Evolutionary conservation across 2,797 vertebrate species (phyloP), one percentile per base, ranked within the genome.

Genomic region (Menidia menidia): DNA sequence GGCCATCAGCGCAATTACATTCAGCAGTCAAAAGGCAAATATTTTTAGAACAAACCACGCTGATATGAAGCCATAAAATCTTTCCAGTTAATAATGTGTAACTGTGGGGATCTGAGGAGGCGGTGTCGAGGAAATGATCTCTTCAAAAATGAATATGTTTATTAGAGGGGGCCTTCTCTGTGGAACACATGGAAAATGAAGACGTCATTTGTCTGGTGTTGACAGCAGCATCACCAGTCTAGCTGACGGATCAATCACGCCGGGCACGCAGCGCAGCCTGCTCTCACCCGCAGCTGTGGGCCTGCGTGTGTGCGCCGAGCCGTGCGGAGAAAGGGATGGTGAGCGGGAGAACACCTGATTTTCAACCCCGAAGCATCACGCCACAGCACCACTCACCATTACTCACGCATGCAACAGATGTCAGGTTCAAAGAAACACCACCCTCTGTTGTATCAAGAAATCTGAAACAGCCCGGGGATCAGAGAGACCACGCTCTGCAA

Each of bases 321-420:
- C 66, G n/a, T n/a, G 35, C 16, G 1, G 41, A 39, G 61, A 79
- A 68, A 88, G 90, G 13, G 61, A 1, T 45, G 62, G 31, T 43
- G 31, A 68, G 66, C 54, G 8, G 15, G 61, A 14, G 59, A 74
- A 83, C 88, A 90, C 90, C 88, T 90, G 90, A 88, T 80, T 64
- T 71, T 73, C 50, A 71, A 78, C 85, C 69, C 51, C 80, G 77
- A n/a, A 42, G 57, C 73, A 83, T 74, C 75, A 54, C 25, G 25
- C 68, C 74, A 54, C 64, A 50, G 52, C 66, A 56, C 62, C 59
- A 35, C 79, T 71, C 83, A 33, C 53, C 52, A 64, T 92, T 87
- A 92, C 86, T 91, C 89, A 93, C 61, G 55, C 68, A 68, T 44
- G 70, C 77, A 81, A 81, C 92, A 92, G 89, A 91, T 91, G 92